Base-by-base conservation (phyloP, 2,888 invertebrate species). In the Oligia latruncula region DNA sequence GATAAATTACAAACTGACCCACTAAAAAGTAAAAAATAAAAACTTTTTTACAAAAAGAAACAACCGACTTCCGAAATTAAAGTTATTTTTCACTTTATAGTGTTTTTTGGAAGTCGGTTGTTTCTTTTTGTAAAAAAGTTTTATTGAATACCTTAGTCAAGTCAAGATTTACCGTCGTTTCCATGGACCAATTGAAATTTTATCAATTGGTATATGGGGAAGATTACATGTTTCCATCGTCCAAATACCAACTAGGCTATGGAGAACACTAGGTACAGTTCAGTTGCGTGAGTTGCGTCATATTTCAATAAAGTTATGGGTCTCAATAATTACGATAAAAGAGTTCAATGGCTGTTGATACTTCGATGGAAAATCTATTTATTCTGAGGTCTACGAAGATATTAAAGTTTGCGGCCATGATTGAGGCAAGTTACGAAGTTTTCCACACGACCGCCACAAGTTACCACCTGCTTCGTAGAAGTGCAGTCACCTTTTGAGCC, bases 401-500 rank as follows among this genome's bases (percentile, higher is more conserved):
- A 90, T 92, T 91, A 93, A 93, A 94, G 91, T 94, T 93, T 90
- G 92, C 89, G 90, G 87, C 90, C 90, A 88, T 90, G 92, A 92
- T 91, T 90, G 89, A 87, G 91, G 91, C 88, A 71, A 88, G 88
- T 90, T 89, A 90, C 83, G 80, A 93, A 94, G 92, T 95, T 95
- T 92, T 92, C 92, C 88, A 92, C 92, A 93, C 87, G 85, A 88
- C 83, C 88, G 86, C 79, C 87, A 82, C 90, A 92, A 93, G 90
- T 93, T 93, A 88, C 89, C 89, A 88, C 81, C 90, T 87, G 84
- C 92, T 94, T 92, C 94, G 90, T 83, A 90, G 93, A 94, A 95
- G 95, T 95, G 94, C 95, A 96, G 94, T 96, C 94, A 95, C 95
- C 95, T 95, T 94, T 86, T 93, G 52, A 80, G 65, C 82, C 46